Evolutionary conservation across 2,797 vertebrate species (phyloP).

Genomic region (Halcyon chelicuti): DNA sequence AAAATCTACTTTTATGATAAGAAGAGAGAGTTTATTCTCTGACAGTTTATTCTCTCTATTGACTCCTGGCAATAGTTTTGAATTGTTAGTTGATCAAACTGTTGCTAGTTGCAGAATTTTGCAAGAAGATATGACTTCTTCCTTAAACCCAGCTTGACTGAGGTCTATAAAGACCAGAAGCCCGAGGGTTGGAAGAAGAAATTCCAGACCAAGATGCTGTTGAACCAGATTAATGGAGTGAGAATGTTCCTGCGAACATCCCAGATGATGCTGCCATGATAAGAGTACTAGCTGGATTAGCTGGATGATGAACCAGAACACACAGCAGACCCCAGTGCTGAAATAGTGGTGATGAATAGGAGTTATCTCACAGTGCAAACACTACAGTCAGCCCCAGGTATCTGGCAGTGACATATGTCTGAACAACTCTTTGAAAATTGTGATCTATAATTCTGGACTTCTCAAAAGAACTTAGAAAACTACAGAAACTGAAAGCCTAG

Average conservation of each 20-base stretch:
- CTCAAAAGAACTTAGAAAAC: not conserved
- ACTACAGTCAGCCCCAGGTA: not conserved
- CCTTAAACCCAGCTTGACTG: not conserved
- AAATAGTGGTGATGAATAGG: not conserved
- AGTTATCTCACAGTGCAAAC: not conserved
- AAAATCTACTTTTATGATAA: not conserved
- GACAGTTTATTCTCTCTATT: not conserved
- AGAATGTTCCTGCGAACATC: not conserved
- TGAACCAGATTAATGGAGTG: not conserved
- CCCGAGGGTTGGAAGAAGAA: not conserved
- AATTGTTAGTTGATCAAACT: not conserved
- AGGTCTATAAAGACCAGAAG: not conserved
- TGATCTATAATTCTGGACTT: not conserved
- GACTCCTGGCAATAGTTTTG: not conserved
- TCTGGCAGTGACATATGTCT: not conserved
- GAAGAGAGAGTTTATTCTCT: not conserved
- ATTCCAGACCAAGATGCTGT: not conserved
- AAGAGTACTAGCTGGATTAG: not conserved
- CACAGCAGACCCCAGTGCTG: not conserved
- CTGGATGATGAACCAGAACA: not conserved
- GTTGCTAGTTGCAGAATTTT: not conserved
- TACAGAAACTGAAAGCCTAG: not conserved
- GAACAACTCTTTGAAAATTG: not conserved
- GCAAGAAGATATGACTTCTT: not conserved
- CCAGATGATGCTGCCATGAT: not conserved